Evolutionary conservation across 2,888 invertebrate species (phyloP), one percentile per base, ranked within the genome.

Genomic region (Meliscaeva auricollis): DNA sequence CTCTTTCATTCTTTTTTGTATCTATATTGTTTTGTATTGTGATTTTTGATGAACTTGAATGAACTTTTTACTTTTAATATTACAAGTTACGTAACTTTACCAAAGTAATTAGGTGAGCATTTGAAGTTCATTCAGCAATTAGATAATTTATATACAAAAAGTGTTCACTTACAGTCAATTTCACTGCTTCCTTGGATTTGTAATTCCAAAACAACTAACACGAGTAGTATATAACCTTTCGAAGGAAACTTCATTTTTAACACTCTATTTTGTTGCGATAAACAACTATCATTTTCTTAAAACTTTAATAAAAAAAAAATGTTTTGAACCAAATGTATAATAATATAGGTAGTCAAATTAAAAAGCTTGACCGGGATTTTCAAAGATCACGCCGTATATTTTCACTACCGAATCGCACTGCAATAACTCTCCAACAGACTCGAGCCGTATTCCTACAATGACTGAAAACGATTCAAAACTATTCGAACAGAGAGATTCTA

Each of bases 161-260:
- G 1, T 3, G n/a, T 46, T 44, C 0, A 60, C 68, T 82, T 73
- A 82, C 82, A 60, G 20, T 77, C 72, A 17, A 17, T 26, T n/a
- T 44, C 46, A 48, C 52, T 13, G 9, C 46, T 32, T 62, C 68
- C 82, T 30, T 48, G 52, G 15, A 58, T 6, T 13, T 54, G 15
- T 68, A 77, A 77, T 77, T 76, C 82, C 38, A 58, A 60, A 46
- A 82, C 26, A 3, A 81, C 5, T 22, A 69, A 41, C 17, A 41
- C n/a, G 4, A 11, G 46, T 0, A 80, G 17, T 30, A 17, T 17
- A 6, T 11, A 20, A 3, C 13, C 17, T 68, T 46, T 62, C 5
- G 2, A 30, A 50, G 0, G n/a, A 13, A 2, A 44, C 30, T 64
- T 38, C 75, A 75, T 75, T 38, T n/a, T 70, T 75, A 38, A 52